Conservation (phyloP, 2,797 vertebrate genomes). For the Leptoclinus maculatus region DNA sequence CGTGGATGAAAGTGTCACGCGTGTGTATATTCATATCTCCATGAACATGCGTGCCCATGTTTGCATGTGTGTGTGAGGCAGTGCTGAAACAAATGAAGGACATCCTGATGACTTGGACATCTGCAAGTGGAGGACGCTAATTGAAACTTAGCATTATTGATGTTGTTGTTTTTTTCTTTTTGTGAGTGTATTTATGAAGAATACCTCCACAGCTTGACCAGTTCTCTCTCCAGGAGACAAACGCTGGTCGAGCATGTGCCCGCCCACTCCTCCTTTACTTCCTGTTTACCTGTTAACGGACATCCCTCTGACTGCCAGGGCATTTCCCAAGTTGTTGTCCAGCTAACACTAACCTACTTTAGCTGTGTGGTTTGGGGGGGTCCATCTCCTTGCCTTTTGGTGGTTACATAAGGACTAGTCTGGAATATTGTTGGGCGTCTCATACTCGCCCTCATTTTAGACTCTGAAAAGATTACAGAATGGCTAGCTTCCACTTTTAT, state of each 20-base stretch:
- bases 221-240: slow-evolving; percentile 66
- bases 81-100: slow-evolving; percentile 70
- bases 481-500: slow-evolving; percentile 47
- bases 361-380: slow-evolving; percentile 52
- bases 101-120: slow-evolving; percentile 70
- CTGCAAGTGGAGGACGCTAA: slow-evolving; percentile 62
- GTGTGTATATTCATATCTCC: slow-evolving; percentile 62
- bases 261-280: slow-evolving; percentile 22
- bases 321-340: slow-evolving; percentile 66
- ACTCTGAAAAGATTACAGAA: slow-evolving; percentile 36
- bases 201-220: slow-evolving; percentile 80
- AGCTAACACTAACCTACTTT: slow-evolving; percentile 66
- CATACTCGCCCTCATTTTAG: slow-evolving; percentile 27
- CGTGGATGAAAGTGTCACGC: slow-evolving; percentile 29
- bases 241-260: slow-evolving; percentile 62
- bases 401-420: slow-evolving; percentile 45
- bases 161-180: slow-evolving; percentile 31
- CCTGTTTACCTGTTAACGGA: slow-evolving; percentile 69
- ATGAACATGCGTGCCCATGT: slow-evolving; percentile 40
- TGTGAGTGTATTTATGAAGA: slow-evolving; percentile 71
- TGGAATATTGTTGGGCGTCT: slow-evolving; percentile 46
- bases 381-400: slow-evolving; percentile 50
- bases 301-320: slow-evolving; percentile 71
- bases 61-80: slow-evolving; percentile 19
- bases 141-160: slow-evolving; percentile 60